A percentile compares a stretch with the other conserved stretches of the same genome.
These are phyloP conservation scores for Monopterus albus DNA, from an alignment of 2,113 vertebrate genomes.

Conservation along the genomic window DNA sequence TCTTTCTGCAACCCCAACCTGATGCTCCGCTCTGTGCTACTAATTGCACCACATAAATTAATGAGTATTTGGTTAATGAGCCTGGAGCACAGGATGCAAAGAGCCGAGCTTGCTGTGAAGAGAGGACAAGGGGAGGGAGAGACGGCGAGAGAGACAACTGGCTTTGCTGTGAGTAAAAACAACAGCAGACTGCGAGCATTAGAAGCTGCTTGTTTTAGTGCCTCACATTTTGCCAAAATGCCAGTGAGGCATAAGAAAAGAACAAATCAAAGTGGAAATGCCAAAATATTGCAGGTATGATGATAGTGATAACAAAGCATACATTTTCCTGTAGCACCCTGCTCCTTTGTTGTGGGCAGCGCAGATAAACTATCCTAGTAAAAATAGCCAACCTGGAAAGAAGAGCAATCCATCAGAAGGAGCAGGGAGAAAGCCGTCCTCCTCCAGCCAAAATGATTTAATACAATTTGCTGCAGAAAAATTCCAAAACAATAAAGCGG, in stretches of 20 bases:
- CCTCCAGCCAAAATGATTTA: conserved; percentile 8
- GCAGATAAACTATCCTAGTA: background rate
- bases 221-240: conserved; percentile 22
- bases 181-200: conserved; percentile 11
- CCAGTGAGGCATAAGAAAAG: background rate
- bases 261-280: background rate
- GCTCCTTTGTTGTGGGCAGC: background rate
- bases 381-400: conserved; percentile 16
- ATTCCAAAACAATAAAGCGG: conserved; percentile 16
- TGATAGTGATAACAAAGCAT: conserved; percentile 2
- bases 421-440: conserved; percentile 7
- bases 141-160: conserved; percentile 10
- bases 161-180: conserved; percentile 21
- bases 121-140: conserved; percentile 20
- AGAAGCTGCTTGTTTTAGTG: conserved; percentile 25
- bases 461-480: conserved; percentile 4
- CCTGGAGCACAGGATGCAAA: conserved; percentile 52
- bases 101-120: conserved; percentile 43
- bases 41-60: conserved; percentile 71
- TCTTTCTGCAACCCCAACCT: conserved; percentile 31
- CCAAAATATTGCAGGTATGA: background rate
- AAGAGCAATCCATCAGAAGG: background rate
- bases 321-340: conserved; percentile 19
- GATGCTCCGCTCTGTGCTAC: conserved; percentile 34
- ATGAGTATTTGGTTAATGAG: conserved; percentile 71